Conservation (phyloP, 30 jellyfish, hydroid and myxozoan genomes). For the Mastigias papua region DNA sequence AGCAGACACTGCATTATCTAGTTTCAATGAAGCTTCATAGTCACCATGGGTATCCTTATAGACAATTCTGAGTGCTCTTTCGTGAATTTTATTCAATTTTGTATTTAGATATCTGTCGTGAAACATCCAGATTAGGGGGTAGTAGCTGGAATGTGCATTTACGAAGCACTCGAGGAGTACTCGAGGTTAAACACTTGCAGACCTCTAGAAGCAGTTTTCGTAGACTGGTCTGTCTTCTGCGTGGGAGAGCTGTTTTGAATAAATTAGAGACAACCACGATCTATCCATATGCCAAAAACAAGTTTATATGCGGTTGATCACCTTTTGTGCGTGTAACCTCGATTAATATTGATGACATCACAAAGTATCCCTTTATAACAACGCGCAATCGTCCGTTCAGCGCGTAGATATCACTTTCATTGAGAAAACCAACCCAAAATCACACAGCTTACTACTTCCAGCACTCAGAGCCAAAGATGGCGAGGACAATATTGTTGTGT, state of each 20-base stretch:
- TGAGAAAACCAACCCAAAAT: background rate
- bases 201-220: no score
- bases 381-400: conserved; percentile 15
- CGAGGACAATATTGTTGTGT: background rate
- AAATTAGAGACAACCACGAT: conserved; percentile 3
- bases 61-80: no score
- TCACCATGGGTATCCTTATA: no score
- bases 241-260: background rate
- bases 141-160: no score
- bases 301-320: background rate
- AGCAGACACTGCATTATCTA: no score
- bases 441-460: background rate
- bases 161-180: no score
- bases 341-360: conserved; percentile 1
- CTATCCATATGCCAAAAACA: background rate
- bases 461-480: background rate
- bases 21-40: no score
- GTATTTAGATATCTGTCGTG: no score
- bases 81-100: no score
- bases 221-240: background rate
- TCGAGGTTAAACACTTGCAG: no score
- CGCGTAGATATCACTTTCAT: background rate
- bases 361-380: background rate
- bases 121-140: no score
- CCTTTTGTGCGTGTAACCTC: conserved; percentile 6